Evolutionary conservation across 2,113 vertebrate species (phyloP), one percentile per base, ranked within the genome.

Genomic region (Struthidea cinerea): DNA sequence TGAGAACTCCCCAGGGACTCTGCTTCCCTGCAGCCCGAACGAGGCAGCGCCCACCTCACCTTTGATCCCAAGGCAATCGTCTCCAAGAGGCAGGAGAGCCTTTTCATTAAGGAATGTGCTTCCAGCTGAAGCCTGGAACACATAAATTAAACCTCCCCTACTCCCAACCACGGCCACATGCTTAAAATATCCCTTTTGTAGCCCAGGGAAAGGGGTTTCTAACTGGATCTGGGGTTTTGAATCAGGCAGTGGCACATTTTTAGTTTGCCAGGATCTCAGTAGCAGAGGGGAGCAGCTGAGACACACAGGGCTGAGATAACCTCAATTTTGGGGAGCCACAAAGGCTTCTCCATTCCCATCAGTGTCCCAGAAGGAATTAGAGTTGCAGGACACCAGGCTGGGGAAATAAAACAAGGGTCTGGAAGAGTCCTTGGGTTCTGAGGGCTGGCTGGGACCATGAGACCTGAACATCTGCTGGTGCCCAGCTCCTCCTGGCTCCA

Each of bases 351-450:
- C 22, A 16, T 32, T 30, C 33, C 23, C n/a, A 15, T 10, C 4
- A 0, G 41, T 0, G 0, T 1, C 9, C 41, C 67, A 77, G 65
- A 39, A 70, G 71, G 47, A 67, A 57, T 27, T 4, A 33, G 1
- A 77, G 49, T 1, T 23, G 33, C 44, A 76, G 82, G 41, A 53
- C 59, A 41, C 18, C 41, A 59, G 30, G 81, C 5, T 73, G 69
- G 27, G 59, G 73, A 49, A 81, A 61, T n/a, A 4, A 87, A 73
- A 56, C 21, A 32, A 56, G 73, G 3, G 39, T 8, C 47, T 57
- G 60, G 57, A 90, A 78, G 89, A 28, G 6, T 6, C 0, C 1
- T 4, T 22, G 57, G 84, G 70, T 75, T 65, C 23, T 39, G 46
- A 13, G 24, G 46, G 76, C 23, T 26, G 17, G 19, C 18, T 7